These are phyloP conservation scores for Gymnodraco acuticeps DNA, from an alignment of 2,797 vertebrate genomes.

Conservation along the genomic window DNA sequence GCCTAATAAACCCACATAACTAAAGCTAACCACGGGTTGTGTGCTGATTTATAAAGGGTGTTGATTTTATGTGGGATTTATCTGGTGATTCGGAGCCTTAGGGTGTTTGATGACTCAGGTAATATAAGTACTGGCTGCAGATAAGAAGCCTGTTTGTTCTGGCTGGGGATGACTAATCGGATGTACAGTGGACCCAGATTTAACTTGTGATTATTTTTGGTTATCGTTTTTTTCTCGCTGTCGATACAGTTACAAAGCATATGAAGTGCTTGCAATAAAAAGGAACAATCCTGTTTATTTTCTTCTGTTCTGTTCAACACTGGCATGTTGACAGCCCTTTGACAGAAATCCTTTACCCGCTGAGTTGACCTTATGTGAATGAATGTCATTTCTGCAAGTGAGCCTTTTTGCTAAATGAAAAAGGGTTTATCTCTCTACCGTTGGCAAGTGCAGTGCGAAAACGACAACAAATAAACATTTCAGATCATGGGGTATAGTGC, in stretches of 20 bases:
- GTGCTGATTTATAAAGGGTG: conserved; percentile 22
- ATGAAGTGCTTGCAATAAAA: conserved; percentile 3
- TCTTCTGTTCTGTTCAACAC: not conserved
- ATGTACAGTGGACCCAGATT: not conserved
- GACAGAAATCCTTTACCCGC: conserved; percentile 31
- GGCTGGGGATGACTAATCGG: conserved; percentile 29
- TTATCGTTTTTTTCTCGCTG: not conserved
- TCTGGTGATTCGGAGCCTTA: conserved; percentile 16
- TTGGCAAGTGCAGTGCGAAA: conserved; percentile 9
- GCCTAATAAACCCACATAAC: conserved; percentile 35
- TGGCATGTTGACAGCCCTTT: conserved; percentile 36
- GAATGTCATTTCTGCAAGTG: conserved; percentile 32
- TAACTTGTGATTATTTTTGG: conserved; percentile 13
- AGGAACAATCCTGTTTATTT: not conserved
- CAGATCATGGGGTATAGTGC: conserved; percentile 6
- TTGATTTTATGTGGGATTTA: conserved; percentile 44
- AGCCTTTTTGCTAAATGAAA: conserved; percentile 26
- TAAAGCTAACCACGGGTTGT: conserved; percentile 13
- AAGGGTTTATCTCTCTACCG: conserved; percentile 9
- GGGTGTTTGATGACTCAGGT: conserved; percentile 39
- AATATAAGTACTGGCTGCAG: conserved; percentile 14
- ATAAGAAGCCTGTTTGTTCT: conserved; percentile 32
- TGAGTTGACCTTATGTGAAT: conserved; percentile 40
- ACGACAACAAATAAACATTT: conserved; percentile 9
- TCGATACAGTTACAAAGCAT: not conserved